A percentile compares a stretch with the other conserved stretches of the same genome.
Evolutionary conservation across 1,140 invertebrate genomes (phyloP).

Genomic region (Delia radicum): DNA sequence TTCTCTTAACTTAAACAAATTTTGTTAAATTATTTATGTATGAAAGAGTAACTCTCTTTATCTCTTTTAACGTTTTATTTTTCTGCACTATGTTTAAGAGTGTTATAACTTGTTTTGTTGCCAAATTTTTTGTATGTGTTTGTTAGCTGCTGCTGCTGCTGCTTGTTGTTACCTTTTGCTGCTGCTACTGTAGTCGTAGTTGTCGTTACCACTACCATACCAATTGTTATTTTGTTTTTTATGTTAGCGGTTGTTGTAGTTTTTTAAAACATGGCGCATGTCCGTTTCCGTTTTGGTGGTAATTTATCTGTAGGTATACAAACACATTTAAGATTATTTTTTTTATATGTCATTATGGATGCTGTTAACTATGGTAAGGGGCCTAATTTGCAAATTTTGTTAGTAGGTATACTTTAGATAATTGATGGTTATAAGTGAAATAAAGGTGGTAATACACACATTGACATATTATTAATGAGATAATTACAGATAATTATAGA

Average conservation of each 20-base stretch:
- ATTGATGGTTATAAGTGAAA: neutral
- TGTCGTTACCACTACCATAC: conserved; percentile 13
- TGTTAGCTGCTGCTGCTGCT: neutral
- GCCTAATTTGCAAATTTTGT: conserved; percentile 15
- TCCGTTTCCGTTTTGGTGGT: conserved; percentile 14
- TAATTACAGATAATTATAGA: no score
- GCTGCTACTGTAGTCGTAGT: no score
- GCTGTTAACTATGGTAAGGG: conserved; percentile 12
- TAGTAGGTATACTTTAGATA: conserved; percentile 23
- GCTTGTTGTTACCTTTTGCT: neutral
- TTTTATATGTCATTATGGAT: neutral
- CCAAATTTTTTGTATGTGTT: conserved; percentile 2
- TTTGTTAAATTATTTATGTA: neutral
- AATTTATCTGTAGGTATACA: conserved; percentile 11
- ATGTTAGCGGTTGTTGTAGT: neutral
- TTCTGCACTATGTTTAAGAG: neutral
- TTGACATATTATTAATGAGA: no score
- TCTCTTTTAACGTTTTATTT: neutral
- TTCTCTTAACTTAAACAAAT: neutral
- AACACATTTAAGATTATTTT: neutral
- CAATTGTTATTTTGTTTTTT: neutral
- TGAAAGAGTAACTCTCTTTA: neutral
- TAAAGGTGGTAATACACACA: neutral
- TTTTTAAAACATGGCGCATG: conserved; percentile 8
- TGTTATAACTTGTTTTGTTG: conserved; percentile 22